phyloP scores from a whole-genome alignment of 2,888 invertebrate species.

The Piscicola geometra region DNA sequence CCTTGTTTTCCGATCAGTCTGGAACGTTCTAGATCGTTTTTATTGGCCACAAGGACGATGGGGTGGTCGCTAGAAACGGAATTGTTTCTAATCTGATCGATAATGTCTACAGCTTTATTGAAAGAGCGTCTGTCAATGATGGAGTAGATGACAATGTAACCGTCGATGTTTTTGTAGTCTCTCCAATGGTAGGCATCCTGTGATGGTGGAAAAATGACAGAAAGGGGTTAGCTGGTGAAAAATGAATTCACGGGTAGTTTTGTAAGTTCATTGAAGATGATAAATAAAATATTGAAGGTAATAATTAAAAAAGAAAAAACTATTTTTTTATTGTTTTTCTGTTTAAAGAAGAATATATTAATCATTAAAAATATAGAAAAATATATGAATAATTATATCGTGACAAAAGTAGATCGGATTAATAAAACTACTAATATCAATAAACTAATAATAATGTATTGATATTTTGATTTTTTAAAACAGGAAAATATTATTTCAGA shows the following conservation, averaged over 20 bases:
- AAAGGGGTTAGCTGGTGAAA: not conserved
- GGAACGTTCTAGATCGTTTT: constrained; percentile 37
- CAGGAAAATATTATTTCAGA: no score
- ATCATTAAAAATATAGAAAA: no score
- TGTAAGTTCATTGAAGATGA: not conserved
- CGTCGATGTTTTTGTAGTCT: constrained; percentile 63
- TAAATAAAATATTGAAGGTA: not conserved
- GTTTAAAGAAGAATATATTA: no score
- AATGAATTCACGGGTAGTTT: not conserved
- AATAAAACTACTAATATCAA: no score
- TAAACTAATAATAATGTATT: no score
- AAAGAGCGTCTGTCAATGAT: constrained; percentile 80
- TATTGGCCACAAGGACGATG: constrained; percentile 37
- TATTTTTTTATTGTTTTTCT: no score
- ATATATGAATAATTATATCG: no score
- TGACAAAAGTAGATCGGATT: no score
- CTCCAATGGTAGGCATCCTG: constrained; percentile 41
- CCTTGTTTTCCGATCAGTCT: constrained; percentile 38
- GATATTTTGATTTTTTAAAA: no score
- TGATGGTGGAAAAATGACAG: not conserved
- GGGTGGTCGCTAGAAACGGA: constrained; percentile 6
- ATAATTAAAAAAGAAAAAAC: not conserved
- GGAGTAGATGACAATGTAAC: constrained; percentile 84
- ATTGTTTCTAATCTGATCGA: constrained; percentile 75
- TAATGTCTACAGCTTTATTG: constrained; percentile 74